Evolutionary conservation across 2,113 vertebrate genomes (phyloP).

Genomic region (Gasterosteus nipponicus): DNA sequence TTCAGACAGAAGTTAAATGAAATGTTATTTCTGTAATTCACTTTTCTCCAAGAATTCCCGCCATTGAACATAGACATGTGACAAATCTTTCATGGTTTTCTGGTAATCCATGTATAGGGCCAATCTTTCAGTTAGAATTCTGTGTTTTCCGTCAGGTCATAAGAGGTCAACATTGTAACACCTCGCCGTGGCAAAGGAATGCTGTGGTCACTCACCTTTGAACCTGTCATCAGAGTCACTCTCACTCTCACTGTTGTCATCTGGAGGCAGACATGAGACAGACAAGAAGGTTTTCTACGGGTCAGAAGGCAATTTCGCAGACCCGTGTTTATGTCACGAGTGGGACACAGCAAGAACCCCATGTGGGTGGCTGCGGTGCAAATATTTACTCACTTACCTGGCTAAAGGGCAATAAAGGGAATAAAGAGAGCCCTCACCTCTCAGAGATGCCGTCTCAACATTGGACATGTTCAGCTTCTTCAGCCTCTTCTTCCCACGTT

Average conservation of each 20-base stretch:
- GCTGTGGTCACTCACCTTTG: slow-evolving; percentile 89
- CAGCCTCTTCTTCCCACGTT: slow-evolving; percentile 97
- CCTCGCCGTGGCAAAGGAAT: slow-evolving; percentile 10
- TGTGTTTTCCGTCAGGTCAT: slow-evolving; percentile 12
- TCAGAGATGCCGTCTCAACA: slow-evolving; percentile 90
- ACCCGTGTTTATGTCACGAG: slow-evolving; percentile 41
- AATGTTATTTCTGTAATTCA: neutral
- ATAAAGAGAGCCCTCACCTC: slow-evolving; percentile 84
- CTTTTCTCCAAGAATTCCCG: neutral
- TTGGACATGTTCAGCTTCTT: slow-evolving; percentile 96
- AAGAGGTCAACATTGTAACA: neutral
- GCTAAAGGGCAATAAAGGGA: slow-evolving; percentile 26
- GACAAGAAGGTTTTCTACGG: slow-evolving; percentile 43
- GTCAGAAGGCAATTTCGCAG: slow-evolving; percentile 55
- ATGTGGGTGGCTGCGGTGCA: slow-evolving; percentile 51
- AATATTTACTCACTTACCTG: slow-evolving; percentile 64
- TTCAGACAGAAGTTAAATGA: neutral
- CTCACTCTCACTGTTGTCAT: slow-evolving; percentile 99
- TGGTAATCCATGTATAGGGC: slow-evolving; percentile 15
- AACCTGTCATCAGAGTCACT: slow-evolving; percentile 99
- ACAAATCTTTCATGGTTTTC: slow-evolving; percentile 15
- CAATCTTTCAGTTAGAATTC: slow-evolving; percentile 22
- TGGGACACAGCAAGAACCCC: slow-evolving; percentile 18
- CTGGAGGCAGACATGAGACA: slow-evolving; percentile 83
- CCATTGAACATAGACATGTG: neutral